These are phyloP conservation scores for Osmoderma eremita DNA, from an alignment of 2,888 invertebrate species.

Conservation along the genomic window DNA sequence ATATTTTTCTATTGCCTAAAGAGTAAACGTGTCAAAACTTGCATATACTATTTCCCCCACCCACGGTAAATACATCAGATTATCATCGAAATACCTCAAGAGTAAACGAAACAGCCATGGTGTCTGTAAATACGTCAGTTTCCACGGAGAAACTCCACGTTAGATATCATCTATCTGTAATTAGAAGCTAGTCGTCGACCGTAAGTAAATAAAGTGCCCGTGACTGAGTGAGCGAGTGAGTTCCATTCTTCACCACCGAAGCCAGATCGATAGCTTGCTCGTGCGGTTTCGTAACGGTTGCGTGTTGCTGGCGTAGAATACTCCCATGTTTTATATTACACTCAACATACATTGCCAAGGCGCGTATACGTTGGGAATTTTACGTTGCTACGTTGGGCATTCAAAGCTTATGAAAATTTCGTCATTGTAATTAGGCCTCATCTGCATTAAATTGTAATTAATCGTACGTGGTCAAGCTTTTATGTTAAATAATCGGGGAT, in stretches of 20 bases:
- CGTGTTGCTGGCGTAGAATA: background rate
- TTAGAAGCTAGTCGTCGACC: too few relatives aligned
- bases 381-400: background rate
- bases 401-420: conserved; percentile 23
- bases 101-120: too few relatives aligned
- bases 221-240: conserved; percentile 2
- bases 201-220: background rate
- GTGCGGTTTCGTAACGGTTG: conserved; percentile 1
- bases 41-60: too few relatives aligned
- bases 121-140: too few relatives aligned
- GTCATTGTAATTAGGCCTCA: conserved; percentile 23
- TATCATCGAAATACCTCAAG: too few relatives aligned
- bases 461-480: conserved; percentile 12
- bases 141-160: too few relatives aligned
- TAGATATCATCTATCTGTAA: too few relatives aligned
- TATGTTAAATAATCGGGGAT: conserved; percentile 20
- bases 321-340: conserved; percentile 1
- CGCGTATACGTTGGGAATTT: background rate
- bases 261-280: background rate
- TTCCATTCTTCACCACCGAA: background rate
- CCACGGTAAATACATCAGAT: too few relatives aligned
- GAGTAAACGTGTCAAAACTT: too few relatives aligned
- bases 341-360: too few relatives aligned
- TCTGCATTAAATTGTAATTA: conserved; percentile 20
- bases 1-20: too few relatives aligned